Evolutionary conservation across 53 echinoderm and acorn worm species (phyloP), one percentile per base, ranked within the genome.

Genomic region (Crossaster papposus): DNA sequence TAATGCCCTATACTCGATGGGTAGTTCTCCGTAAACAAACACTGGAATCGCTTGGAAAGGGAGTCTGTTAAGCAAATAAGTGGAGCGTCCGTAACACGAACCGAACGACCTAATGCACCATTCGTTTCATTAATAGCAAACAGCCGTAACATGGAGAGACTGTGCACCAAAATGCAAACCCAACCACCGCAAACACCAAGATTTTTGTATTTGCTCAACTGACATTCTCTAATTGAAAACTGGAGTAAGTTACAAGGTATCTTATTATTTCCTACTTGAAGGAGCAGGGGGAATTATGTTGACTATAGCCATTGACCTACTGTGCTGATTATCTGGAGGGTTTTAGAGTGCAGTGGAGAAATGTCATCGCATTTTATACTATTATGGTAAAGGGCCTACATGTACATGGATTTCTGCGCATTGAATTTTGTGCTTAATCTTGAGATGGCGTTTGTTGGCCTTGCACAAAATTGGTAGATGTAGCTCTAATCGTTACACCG

Each of bases 1-100:
- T 51, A 44, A 78, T 78, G 51, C 78, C 50, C 78, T 23, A 44
- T 44, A 24, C 51, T 78, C 52, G 78, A 74, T 33, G 75, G 34
- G 11, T 74, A 35, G 75, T 74, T 33, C 75, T 78, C 78, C 10
- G 51, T 51, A 44, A 78, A 51, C 51, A 51, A 78, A n/a, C 11
- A 35, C 13, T 14, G 23, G 51, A 78, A 78, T 78, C 51, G 51
- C 51, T 51, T 11, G 78, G 50, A 44, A 78, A 22, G 26, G 51
- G 24, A 28, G 51, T 51, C 12, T 78, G 78, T 78, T 78, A 51
- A 26, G 52, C 14, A 78, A 51, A 44, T 44, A 44, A 78, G 78
- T 50, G 51, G 6, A 50, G 51, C 58, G 12, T 14, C 58, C 2
- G 7, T 58, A 58, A 44, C 44, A 44, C 44, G 44, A 58, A 58